Evolutionary conservation across 2,113 vertebrate species (phyloP).

Genomic region (Malurus alboscapulatus): DNA sequence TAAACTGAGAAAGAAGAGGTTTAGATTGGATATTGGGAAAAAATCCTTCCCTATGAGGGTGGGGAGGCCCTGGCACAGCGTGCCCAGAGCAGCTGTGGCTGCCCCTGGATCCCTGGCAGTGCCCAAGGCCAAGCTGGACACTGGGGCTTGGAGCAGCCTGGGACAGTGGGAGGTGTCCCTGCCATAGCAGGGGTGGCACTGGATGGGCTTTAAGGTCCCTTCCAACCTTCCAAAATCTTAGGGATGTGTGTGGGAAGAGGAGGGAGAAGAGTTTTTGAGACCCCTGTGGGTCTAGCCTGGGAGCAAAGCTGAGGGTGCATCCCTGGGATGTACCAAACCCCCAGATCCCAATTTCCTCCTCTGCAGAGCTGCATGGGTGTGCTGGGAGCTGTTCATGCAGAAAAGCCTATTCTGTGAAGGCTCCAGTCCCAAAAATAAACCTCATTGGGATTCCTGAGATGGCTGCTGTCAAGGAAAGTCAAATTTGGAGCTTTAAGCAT

Average conservation of each 20-base stretch:
- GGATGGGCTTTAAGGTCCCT: not conserved
- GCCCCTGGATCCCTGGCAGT: not conserved
- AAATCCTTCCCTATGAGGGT: not conserved
- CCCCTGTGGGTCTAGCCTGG: not conserved
- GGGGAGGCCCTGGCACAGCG: not conserved
- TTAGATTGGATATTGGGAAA: not conserved
- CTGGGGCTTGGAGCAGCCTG: not conserved
- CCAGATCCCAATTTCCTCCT: not conserved
- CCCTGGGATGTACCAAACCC: not conserved
- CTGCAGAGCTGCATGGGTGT: not conserved
- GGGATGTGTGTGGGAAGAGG: not conserved
- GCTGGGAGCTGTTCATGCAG: not conserved
- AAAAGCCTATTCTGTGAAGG: not conserved
- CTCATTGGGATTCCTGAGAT: constrained; percentile 55
- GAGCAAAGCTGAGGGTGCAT: not conserved
- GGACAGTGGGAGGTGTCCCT: not conserved
- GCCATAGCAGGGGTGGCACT: rapidly evolving
- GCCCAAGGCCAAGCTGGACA: rapidly evolving
- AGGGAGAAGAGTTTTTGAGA: not conserved
- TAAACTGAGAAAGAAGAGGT: not conserved
- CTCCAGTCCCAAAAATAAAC: constrained; percentile 37
- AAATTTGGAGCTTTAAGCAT: constrained; percentile 53
- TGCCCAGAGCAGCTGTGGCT: not conserved
- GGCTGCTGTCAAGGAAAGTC: constrained; percentile 63
- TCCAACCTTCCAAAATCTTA: not conserved